These are phyloP conservation scores for Melozone crissalis DNA, from an alignment of 2,113 vertebrate genomes.

Conservation along the genomic window DNA sequence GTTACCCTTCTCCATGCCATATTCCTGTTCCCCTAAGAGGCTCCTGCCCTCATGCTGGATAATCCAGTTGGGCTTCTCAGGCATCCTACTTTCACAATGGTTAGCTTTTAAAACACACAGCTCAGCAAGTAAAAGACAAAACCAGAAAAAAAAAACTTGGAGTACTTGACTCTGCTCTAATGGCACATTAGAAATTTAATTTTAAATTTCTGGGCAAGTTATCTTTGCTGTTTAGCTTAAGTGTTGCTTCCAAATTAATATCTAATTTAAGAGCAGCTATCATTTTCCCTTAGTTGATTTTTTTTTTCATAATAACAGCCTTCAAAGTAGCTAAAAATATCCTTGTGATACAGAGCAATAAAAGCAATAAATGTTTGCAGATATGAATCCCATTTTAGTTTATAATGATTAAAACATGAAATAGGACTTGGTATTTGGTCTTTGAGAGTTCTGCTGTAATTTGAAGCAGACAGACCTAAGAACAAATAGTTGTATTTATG, in stretches of 20 bases:
- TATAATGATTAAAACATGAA: conserved; percentile 40
- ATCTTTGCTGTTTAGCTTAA: background rate
- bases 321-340: conserved; percentile 30
- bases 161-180: background rate
- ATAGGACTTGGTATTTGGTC: background rate
- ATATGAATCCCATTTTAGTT: background rate
- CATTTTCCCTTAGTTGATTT: background rate
- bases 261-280: conserved; percentile 18
- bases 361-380: conserved; percentile 37
- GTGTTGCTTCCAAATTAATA: background rate
- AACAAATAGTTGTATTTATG: background rate
- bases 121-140: background rate
- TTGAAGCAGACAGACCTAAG: background rate
- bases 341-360: background rate
- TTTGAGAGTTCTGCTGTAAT: background rate
- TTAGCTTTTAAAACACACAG: background rate
- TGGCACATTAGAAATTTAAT: background rate
- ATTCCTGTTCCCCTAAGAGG: background rate
- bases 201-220: background rate
- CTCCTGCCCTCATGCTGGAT: background rate
- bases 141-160: background rate
- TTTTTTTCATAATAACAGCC: conserved; percentile 24
- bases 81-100: background rate
- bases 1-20: background rate
- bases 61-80: background rate